Percentiles rank a stretch among this genome's conserved stretches.
These are phyloP conservation scores for Jacana jacana DNA, from an alignment of 2,113 vertebrate species.

Conservation along the genomic window DNA sequence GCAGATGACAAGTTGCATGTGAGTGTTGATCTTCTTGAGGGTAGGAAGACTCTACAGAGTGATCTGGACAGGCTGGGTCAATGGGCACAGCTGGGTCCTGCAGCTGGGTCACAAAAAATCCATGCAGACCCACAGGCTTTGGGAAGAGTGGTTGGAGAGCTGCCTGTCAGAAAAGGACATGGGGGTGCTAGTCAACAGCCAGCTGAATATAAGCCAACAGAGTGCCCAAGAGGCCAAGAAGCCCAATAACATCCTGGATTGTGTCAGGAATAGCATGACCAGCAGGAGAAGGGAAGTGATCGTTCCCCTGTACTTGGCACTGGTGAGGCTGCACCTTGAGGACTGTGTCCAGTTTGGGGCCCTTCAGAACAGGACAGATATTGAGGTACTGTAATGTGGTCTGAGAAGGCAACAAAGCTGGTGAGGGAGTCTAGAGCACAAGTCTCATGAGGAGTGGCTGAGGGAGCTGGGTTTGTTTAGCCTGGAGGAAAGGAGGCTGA, in stretches of 20 bases:
- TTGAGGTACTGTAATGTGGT: not conserved
- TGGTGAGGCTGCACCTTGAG: not conserved
- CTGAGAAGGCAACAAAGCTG: not conserved
- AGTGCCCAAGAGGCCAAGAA: not conserved
- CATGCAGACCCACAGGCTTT: not conserved
- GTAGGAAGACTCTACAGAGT: not conserved
- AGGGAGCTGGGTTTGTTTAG: not conserved
- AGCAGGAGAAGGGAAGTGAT: not conserved
- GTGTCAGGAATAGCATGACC: not conserved
- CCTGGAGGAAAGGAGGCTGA: not conserved
- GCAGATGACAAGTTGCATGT: not conserved
- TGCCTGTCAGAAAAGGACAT: not conserved
- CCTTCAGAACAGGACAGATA: not conserved
- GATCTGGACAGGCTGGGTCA: not conserved
- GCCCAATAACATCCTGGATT: not conserved
- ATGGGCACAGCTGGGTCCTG: accelerated
- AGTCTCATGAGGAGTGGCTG: not conserved
- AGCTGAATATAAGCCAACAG: not conserved
- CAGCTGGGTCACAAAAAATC: not conserved
- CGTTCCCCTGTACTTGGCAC: not conserved
- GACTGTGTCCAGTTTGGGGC: not conserved
- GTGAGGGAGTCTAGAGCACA: not conserved
- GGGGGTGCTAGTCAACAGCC: accelerated
- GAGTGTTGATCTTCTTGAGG: not conserved
- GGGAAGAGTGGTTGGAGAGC: not conserved